A percentile compares a stretch with the other conserved stretches of the same genome.
These are phyloP conservation scores for Lordiphosa fenestrarum DNA, from an alignment of 2,888 invertebrate species.

Conservation along the genomic window DNA sequence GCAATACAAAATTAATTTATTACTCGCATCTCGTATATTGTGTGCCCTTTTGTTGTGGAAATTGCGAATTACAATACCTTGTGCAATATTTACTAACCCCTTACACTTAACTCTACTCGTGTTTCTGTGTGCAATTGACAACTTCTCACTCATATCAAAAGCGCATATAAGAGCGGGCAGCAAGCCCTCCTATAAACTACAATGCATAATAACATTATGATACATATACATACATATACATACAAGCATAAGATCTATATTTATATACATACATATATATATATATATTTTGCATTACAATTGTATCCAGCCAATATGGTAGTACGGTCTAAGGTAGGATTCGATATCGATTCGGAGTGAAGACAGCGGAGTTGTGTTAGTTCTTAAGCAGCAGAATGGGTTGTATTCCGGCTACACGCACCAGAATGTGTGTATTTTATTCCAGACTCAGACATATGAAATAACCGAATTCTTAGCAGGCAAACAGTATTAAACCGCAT, in stretches of 20 bases:
- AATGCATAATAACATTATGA: constrained; percentile 35
- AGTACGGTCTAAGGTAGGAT: constrained; percentile 7
- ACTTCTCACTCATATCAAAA: constrained; percentile 66
- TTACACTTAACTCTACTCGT: constrained; percentile 19
- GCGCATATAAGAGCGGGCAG: constrained; percentile 41
- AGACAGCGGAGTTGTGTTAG: constrained; percentile 54
- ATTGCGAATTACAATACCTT: constrained; percentile 37
- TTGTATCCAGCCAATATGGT: constrained; percentile 10
- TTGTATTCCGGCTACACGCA: constrained; percentile 60
- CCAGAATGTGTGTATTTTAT: constrained; percentile 42
- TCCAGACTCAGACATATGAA: constrained; percentile 36
- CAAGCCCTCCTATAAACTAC: no score
- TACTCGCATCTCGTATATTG: constrained; percentile 32
- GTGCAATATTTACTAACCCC: constrained; percentile 52
- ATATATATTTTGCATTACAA: constrained; percentile 30
- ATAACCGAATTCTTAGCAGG: constrained; percentile 44
- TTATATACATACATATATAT: background rate
- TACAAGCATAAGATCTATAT: constrained; percentile 27
- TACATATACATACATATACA: constrained; percentile 23
- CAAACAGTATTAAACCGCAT: constrained; percentile 58
- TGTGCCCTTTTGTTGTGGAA: constrained; percentile 41
- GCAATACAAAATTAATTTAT: constrained; percentile 47
- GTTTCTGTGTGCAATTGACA: constrained; percentile 61
- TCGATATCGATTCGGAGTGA: constrained; percentile 3
- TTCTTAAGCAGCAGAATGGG: constrained; percentile 56